These are phyloP conservation scores for Conistra vaccinii DNA, from an alignment of 2,888 invertebrate species.

Conservation along the genomic window DNA sequence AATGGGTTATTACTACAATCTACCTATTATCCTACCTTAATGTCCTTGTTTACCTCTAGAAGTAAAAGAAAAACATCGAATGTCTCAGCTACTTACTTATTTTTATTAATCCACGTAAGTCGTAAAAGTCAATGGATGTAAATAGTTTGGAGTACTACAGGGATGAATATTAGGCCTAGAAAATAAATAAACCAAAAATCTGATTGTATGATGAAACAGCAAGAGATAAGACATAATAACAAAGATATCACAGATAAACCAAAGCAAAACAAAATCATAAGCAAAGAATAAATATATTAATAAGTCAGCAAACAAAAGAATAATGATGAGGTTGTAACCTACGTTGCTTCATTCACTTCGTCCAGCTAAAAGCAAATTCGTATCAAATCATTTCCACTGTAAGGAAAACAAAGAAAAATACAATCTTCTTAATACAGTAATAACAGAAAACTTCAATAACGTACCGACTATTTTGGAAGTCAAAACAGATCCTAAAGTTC, in stretches of 20 bases:
- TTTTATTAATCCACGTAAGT: background rate
- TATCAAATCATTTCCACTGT: constrained; percentile 36
- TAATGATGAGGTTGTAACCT: constrained; percentile 14
- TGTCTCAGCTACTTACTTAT: background rate
- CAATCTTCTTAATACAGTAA: constrained; percentile 48
- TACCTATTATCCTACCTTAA: background rate
- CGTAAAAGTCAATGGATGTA: background rate
- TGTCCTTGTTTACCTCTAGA: constrained; percentile 13
- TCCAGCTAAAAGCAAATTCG: constrained; percentile 51
- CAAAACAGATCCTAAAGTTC: constrained; percentile 69
- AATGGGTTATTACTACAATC: constrained; percentile 16
- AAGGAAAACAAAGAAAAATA: constrained; percentile 50
- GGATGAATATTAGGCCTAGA: background rate
- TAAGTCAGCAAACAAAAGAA: constrained; percentile 33
- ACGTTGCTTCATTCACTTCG: constrained; percentile 16
- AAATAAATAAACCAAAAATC: background rate
- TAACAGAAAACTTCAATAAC: constrained; percentile 54
- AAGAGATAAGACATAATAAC: background rate
- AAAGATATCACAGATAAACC: background rate
- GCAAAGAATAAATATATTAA: constrained; percentile 25
- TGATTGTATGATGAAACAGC: background rate
- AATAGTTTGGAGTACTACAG: background rate
- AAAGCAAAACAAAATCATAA: constrained; percentile 33
- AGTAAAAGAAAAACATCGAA: constrained; percentile 16
- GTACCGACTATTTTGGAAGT: constrained; percentile 60